phyloP scores from a whole-genome alignment of 2,797 vertebrate genomes.

The Poliocrania exsul region DNA sequence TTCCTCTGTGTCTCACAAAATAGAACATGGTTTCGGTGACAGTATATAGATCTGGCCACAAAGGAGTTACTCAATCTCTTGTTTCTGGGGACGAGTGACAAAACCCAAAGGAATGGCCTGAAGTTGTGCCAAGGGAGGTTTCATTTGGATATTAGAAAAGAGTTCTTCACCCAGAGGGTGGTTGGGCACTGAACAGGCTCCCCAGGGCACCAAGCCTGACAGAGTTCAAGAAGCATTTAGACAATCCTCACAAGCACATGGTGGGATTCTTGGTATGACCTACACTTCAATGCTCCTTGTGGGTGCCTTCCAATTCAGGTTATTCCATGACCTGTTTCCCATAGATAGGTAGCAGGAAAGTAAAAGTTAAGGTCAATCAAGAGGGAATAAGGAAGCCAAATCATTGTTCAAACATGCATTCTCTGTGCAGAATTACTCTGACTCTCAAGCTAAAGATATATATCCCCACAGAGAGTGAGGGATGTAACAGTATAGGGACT shows the following conservation, averaged over 20 bases:
- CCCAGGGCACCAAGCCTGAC: background rate
- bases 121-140: background rate
- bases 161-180: background rate
- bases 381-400: background rate
- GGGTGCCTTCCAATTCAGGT: background rate
- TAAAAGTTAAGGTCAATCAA: background rate
- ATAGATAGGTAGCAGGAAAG: background rate
- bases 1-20: background rate
- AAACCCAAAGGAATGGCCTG: background rate
- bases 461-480: background rate
- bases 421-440: background rate
- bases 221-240: accelerated
- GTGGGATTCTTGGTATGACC: background rate
- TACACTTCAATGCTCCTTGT: background rate
- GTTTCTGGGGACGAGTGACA: background rate
- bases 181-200: accelerated
- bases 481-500: background rate
- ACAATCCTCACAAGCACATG: background rate
- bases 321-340: background rate
- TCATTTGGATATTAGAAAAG: no score
- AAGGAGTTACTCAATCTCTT: background rate
- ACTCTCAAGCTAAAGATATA: background rate
- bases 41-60: background rate
- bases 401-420: background rate
- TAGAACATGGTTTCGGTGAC: background rate